Percentiles rank a stretch among this genome's conserved stretches.
phyloP scores from a whole-genome alignment of 2,888 invertebrate species.

The Morpho achilles region DNA sequence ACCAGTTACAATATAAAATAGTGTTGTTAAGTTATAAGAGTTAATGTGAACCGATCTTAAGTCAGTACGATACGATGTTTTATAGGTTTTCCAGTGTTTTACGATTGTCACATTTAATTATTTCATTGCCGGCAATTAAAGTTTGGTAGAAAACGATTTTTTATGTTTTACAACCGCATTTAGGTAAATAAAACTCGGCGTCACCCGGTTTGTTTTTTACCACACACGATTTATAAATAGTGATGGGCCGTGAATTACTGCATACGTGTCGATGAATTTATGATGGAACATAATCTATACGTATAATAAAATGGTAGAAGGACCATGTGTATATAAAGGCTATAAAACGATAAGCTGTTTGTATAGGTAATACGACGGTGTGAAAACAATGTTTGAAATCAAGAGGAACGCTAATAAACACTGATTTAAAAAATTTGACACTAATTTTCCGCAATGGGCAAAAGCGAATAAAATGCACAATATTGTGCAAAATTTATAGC shows the following conservation, averaged over 20 bases:
- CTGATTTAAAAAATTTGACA: too few relatives aligned
- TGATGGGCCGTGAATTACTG: slow-evolving; percentile 41
- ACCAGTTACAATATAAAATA: background rate
- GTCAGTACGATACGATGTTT: slow-evolving; percentile 64
- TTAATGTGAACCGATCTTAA: slow-evolving; percentile 24
- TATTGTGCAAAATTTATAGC: too few relatives aligned
- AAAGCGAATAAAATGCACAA: too few relatives aligned
- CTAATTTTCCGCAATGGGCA: too few relatives aligned
- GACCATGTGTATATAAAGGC: background rate
- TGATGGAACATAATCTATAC: slow-evolving; percentile 21
- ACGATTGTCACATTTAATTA: slow-evolving; percentile 79
- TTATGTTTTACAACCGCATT: slow-evolving; percentile 70
- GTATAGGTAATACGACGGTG: background rate
- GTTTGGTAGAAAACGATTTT: slow-evolving; percentile 69
- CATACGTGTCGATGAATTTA: slow-evolving; percentile 37
- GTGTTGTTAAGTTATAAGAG: background rate
- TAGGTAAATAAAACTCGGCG: slow-evolving; percentile 72
- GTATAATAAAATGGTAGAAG: slow-evolving; percentile 3
- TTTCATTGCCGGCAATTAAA: slow-evolving; percentile 77
- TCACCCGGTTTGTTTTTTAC: slow-evolving; percentile 69
- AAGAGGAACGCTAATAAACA: too few relatives aligned
- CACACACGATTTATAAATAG: slow-evolving; percentile 69
- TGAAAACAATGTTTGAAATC: background rate
- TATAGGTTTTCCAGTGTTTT: slow-evolving; percentile 65
- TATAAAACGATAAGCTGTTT: slow-evolving; percentile 5